Conservation (phyloP, 2,113 vertebrate genomes). For the Merops nubicus region DNA sequence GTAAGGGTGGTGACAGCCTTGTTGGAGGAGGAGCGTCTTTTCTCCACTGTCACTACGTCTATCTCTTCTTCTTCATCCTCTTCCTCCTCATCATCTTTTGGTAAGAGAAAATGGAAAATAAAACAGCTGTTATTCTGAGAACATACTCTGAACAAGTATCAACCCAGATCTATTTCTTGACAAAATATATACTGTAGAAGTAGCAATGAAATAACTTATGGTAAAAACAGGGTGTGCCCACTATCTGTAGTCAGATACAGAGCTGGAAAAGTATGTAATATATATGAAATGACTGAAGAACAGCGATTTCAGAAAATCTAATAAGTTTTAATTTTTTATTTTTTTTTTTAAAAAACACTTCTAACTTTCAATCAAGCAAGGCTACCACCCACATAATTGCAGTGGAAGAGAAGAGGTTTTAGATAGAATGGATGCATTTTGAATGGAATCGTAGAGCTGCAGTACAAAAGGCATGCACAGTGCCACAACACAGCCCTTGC, state of each 20-base stretch:
- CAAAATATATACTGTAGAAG: neutral
- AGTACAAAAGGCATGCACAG: constrained; percentile 33
- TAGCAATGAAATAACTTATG: neutral
- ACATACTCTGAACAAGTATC: neutral
- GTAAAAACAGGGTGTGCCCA: neutral
- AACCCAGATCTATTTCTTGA: neutral
- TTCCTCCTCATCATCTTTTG: constrained; percentile 85
- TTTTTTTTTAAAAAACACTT: neutral
- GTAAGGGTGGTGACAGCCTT: constrained; percentile 79
- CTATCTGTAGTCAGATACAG: neutral
- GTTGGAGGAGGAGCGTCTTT: constrained; percentile 81
- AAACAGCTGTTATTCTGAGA: neutral
- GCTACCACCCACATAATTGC: neutral
- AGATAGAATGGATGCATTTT: neutral
- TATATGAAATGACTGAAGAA: neutral
- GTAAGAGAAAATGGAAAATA: neutral
- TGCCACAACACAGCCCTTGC: constrained; percentile 56
- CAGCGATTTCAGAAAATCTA: neutral
- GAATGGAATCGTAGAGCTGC: neutral
- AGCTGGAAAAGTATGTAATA: neutral
- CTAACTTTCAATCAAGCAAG: neutral
- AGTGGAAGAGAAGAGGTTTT: neutral
- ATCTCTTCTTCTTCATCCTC: constrained; percentile 96
- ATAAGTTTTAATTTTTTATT: neutral
- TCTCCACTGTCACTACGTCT: constrained; percentile 94